A percentile compares a stretch with the other conserved stretches of the same genome.
These are phyloP conservation scores for Oplegnathus fasciatus DNA, from an alignment of 2,113 vertebrate species.

Conservation along the genomic window DNA sequence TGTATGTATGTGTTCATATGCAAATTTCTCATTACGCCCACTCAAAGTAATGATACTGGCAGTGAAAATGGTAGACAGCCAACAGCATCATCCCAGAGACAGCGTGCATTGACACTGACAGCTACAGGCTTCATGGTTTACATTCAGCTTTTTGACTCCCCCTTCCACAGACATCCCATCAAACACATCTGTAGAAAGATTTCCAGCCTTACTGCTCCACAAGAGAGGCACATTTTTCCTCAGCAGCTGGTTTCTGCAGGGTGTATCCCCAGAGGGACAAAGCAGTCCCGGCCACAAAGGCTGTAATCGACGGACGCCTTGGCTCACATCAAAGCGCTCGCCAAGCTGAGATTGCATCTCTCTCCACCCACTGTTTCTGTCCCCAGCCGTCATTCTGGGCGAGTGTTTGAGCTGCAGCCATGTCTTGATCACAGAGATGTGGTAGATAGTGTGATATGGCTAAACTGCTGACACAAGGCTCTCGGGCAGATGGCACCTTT, in stretches of 20 bases:
- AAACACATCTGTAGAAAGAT: constrained; percentile 6
- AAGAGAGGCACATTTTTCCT: constrained; percentile 29
- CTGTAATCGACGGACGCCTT: constrained; percentile 45
- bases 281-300: constrained; percentile 32
- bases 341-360: constrained; percentile 58
- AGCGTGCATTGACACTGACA: constrained; percentile 2
- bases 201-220: constrained; percentile 17
- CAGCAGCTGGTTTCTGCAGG: constrained; percentile 44
- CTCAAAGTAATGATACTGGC: constrained; percentile 40
- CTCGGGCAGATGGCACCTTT: constrained; percentile 73
- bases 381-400: constrained; percentile 40
- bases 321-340: constrained; percentile 67
- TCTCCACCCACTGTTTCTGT: constrained; percentile 53
- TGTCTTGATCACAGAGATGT: constrained; percentile 73
- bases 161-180: constrained; percentile 15
- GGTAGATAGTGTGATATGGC: constrained; percentile 58
- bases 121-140: background rate
- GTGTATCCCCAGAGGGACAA: constrained; percentile 22
- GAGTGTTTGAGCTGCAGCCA: constrained; percentile 50
- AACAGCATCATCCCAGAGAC: constrained; percentile 32
- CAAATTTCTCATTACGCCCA: constrained; percentile 53
- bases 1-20: constrained; percentile 20
- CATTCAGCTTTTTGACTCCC: constrained; percentile 15
- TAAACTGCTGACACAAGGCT: constrained; percentile 73
- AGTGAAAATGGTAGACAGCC: constrained; percentile 29